Conservation (phyloP, 2,888 invertebrate genomes). For the Amiota communis region DNA sequence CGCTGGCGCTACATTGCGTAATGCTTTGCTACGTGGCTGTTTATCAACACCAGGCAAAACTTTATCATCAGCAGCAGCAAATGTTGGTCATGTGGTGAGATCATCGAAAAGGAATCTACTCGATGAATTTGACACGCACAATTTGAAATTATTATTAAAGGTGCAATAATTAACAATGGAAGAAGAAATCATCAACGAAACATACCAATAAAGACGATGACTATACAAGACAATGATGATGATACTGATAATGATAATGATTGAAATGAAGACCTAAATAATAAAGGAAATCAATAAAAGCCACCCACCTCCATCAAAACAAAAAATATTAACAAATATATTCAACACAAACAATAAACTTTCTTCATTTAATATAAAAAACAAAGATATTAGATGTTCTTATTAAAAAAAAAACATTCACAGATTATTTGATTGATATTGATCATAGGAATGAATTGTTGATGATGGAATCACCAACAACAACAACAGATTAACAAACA, state of each 20-base stretch:
- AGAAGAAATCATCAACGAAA: slow-evolving; percentile 35
- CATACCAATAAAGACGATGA: too few relatives aligned
- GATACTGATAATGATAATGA: too few relatives aligned
- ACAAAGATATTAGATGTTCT: too few relatives aligned
- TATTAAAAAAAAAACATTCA: too few relatives aligned
- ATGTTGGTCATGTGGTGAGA: slow-evolving; percentile 56
- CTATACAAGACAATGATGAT: too few relatives aligned
- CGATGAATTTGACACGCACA: slow-evolving; percentile 75
- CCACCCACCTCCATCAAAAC: slow-evolving; percentile 6
- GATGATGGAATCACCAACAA: slow-evolving; percentile 19
- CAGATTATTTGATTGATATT: too few relatives aligned
- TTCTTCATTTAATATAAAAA: too few relatives aligned
- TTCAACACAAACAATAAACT: slow-evolving; percentile 29
- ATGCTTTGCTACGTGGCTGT: slow-evolving; percentile 49
- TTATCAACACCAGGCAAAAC: slow-evolving; percentile 18
- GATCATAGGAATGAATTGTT: too few relatives aligned
- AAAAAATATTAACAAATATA: slow-evolving; percentile 20
- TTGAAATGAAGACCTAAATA: too few relatives aligned
- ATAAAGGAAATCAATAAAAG: too few relatives aligned
- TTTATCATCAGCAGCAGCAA: too few relatives aligned
- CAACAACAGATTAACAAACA: slow-evolving; percentile 35
- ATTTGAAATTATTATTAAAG: slow-evolving; percentile 79
- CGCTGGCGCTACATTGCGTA: slow-evolving; percentile 62
- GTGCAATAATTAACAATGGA: slow-evolving; percentile 75
- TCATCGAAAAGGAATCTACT: slow-evolving; percentile 71